Conservation (phyloP, 2,113 vertebrate species). For the Seriola dumerili region DNA sequence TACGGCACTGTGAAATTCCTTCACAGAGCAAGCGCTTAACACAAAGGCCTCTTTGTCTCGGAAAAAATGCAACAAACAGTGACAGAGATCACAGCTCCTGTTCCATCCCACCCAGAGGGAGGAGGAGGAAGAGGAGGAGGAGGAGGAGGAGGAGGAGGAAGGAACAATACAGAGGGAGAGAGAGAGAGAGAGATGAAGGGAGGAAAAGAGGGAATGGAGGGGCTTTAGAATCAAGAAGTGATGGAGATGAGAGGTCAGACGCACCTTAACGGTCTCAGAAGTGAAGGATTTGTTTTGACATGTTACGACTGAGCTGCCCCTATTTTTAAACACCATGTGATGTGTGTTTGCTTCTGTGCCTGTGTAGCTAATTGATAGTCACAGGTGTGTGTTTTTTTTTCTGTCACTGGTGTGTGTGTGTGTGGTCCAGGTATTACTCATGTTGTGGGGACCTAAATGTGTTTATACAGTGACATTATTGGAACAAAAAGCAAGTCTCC, state of each 20-base stretch:
- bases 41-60: slow-evolving; percentile 33
- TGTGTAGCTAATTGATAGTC: slow-evolving; percentile 8
- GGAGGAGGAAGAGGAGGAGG: background rate
- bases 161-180: background rate
- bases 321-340: background rate
- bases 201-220: background rate
- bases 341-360: background rate
- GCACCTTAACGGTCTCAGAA: background rate
- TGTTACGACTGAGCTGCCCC: background rate
- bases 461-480: too few relatives aligned
- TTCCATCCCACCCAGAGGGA: slow-evolving; percentile 17
- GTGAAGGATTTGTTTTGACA: slow-evolving; percentile 21
- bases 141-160: background rate
- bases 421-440: too few relatives aligned
- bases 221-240: background rate
- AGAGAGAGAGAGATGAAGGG: slow-evolving; percentile 14
- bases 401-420: background rate
- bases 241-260: slow-evolving; percentile 8
- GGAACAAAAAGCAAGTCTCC: too few relatives aligned
- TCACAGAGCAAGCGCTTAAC: background rate
- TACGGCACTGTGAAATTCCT: slow-evolving; percentile 17
- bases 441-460: too few relatives aligned
- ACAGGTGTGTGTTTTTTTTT: background rate
- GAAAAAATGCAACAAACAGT: slow-evolving; percentile 16
- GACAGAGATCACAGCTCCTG: slow-evolving; percentile 44